Evolutionary conservation across 2,888 invertebrate genomes (phyloP), one percentile per base, ranked within the genome.

Genomic region (Willowsia nigromaculata): DNA sequence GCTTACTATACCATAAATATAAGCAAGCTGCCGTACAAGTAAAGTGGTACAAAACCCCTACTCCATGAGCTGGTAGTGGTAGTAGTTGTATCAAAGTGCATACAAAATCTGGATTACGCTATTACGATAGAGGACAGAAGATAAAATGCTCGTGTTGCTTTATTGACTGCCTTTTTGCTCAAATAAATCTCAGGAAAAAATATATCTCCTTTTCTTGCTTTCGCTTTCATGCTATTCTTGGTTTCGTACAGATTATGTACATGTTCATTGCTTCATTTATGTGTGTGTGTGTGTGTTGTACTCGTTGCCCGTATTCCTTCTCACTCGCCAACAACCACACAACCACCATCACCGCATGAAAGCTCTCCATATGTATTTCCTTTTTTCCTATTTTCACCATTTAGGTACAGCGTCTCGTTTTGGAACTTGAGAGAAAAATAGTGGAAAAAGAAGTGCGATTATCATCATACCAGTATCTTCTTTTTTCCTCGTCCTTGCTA

Each of bases 121-220:
- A 47, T 43, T 76, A 22, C 33, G 3, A 30, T 53, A 33, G 33
- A 37, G 78, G 56, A 84, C 40, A 74, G 7, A 84, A 84, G 68
- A 83, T 50, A 84, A 84, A 84, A 74, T 40, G 74, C 84, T 84
- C 56, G 68, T 83, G 53, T 62, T 81, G 74, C 74, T 83, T 83
- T 83, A 84, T 74, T 74, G 84, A 74, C 71, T 84, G 65, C 25
- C 56, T 84, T 62, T 81, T 83, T 47, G 53, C 65, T 53, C 27
- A 50, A 83, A 83, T 68, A 83, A 83, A 83, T 83, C 84, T 84
- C 53, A 27, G 71, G 37, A 50, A 68, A n/a, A 43, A 27, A 47
- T 74, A 43, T 74, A 47, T 78, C 53, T 53, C 78, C 18, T 43
- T 47, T 74, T 74, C 74, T 59, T 59, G 11, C 59, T 59, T 27